Evolutionary conservation across 2,888 invertebrate genomes (phyloP).

Genomic region (Lacanobia wlatinum): DNA sequence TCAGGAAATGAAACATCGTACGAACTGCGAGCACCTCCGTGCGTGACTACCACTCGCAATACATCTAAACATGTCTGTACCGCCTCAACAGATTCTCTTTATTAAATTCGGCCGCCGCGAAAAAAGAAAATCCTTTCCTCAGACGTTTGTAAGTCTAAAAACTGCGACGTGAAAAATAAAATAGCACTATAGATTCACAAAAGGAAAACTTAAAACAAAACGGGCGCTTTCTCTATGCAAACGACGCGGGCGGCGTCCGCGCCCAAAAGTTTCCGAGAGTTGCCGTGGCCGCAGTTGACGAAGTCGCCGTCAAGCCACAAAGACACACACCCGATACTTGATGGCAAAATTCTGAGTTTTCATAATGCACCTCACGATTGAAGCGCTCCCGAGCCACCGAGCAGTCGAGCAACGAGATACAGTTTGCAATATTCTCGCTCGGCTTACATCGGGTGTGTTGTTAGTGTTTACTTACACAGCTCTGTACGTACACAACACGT

Average conservation of each 20-base stretch:
- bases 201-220: conserved; percentile 83
- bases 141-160: conserved; percentile 67
- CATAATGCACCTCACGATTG: conserved; percentile 62
- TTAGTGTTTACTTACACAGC: conserved; percentile 52
- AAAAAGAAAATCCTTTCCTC: conserved; percentile 69
- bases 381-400: conserved; percentile 17
- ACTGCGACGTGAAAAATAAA: conserved; percentile 78
- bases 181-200: conserved; percentile 81
- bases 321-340: conserved; percentile 42
- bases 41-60: conserved; percentile 68
- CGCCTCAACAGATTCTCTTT: conserved; percentile 72
- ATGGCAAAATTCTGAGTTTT: conserved; percentile 59
- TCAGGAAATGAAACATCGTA: conserved; percentile 82
- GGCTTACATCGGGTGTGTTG: conserved; percentile 39
- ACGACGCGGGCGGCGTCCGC: conserved; percentile 73
- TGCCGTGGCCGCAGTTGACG: conserved; percentile 63
- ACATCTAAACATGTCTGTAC: conserved; percentile 61
- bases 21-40: conserved; percentile 72
- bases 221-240: conserved; percentile 86
- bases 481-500: conserved; percentile 43
- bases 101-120: conserved; percentile 72
- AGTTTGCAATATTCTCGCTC: conserved; percentile 57
- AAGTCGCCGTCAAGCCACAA: conserved; percentile 49
- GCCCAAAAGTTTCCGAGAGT: conserved; percentile 80
- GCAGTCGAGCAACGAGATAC: conserved; percentile 39